Evolutionary conservation across 2,888 invertebrate species (phyloP).

Genomic region (Philopedon plagiatum): DNA sequence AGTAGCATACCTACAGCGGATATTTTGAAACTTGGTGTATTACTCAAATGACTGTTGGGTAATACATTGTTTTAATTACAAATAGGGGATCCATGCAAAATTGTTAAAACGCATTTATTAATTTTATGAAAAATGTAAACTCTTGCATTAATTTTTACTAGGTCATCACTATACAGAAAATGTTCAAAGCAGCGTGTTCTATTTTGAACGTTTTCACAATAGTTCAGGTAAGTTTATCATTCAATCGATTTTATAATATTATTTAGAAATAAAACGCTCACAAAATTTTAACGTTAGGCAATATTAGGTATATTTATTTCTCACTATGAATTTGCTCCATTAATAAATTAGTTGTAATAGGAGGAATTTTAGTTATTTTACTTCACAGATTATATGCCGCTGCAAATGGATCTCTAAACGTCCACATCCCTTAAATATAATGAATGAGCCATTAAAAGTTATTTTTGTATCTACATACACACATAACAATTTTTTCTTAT

Average conservation of each 20-base stretch:
- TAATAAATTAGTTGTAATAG: too few species aligned
- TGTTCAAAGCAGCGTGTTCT: constrained; percentile 10
- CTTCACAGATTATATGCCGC: too few species aligned
- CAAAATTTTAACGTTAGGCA: constrained; percentile 12
- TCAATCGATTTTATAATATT: constrained; percentile 13
- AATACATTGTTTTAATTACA: constrained; percentile 42
- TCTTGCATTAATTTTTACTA: background rate
- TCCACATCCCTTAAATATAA: too few species aligned
- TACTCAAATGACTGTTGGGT: constrained; percentile 34
- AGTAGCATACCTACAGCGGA: constrained; percentile 31
- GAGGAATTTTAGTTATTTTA: too few species aligned
- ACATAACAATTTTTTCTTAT: too few species aligned
- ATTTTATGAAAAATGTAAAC: constrained; percentile 8
- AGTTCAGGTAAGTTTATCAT: constrained; percentile 25
- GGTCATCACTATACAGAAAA: constrained; percentile 1
- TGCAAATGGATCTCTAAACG: too few species aligned
- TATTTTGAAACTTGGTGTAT: constrained; percentile 38
- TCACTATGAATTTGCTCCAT: background rate
- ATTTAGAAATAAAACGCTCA: constrained; percentile 2
- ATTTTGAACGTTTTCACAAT: constrained; percentile 10
- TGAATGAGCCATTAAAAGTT: too few species aligned
- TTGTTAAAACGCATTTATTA: constrained; percentile 11
- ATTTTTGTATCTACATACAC: too few species aligned
- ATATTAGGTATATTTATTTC: background rate
- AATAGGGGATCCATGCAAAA: constrained; percentile 23